These are phyloP conservation scores for Gallinago undulata DNA, from an alignment of 2,113 vertebrate species.

Conservation along the genomic window DNA sequence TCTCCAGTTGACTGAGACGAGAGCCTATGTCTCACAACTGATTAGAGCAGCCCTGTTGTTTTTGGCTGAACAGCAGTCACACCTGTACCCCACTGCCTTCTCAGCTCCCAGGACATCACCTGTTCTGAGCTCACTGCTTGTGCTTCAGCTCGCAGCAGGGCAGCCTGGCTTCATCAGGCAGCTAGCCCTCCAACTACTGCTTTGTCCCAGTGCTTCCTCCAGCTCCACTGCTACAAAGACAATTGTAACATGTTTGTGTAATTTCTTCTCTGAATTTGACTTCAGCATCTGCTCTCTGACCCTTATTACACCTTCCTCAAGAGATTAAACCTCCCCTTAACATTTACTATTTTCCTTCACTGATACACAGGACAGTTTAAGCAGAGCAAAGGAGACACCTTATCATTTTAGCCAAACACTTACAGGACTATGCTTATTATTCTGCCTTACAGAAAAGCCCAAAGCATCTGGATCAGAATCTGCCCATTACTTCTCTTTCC, in stretches of 20 bases:
- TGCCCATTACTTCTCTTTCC: neutral
- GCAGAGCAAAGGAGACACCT: neutral
- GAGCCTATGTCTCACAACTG: neutral
- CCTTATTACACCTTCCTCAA: neutral
- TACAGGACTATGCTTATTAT: neutral
- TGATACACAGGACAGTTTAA: neutral
- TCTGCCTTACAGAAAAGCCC: neutral
- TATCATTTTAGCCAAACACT: neutral
- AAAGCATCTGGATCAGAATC: neutral
- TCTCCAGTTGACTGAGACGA: neutral
- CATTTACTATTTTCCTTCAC: neutral
- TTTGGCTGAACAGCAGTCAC: neutral
- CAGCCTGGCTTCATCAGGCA: neutral
- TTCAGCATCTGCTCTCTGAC: neutral
- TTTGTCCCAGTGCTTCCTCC: neutral
- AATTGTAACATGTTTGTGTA: neutral
- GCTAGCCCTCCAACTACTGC: fast-evolving
- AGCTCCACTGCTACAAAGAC: neutral
- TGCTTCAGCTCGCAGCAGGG: neutral
- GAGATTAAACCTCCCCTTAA: neutral
- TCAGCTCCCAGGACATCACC: neutral
- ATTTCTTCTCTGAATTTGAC: neutral
- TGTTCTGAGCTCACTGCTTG: neutral
- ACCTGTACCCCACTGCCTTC: neutral
- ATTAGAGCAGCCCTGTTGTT: fast-evolving